These are phyloP conservation scores for Zaprionus kolodkinae DNA, from an alignment of 1,140 invertebrate species.

Conservation along the genomic window DNA sequence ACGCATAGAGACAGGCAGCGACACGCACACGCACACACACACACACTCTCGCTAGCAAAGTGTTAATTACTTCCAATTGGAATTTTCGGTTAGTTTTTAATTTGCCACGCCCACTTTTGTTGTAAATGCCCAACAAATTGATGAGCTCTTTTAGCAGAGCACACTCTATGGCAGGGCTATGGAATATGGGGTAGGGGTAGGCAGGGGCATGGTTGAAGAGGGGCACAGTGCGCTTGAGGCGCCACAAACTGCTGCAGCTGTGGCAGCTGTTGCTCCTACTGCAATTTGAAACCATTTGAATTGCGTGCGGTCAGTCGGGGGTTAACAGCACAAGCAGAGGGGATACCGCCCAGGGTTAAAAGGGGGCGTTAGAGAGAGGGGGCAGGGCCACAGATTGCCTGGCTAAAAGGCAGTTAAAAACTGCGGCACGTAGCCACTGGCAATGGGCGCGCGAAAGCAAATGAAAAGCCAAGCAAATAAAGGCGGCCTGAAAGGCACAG, in stretches of 20 bases:
- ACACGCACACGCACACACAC: not conserved
- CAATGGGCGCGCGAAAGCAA: constrained; percentile 72
- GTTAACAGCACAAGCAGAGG: constrained; percentile 1
- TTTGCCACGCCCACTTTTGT: constrained; percentile 34
- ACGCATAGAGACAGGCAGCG: constrained; percentile 5
- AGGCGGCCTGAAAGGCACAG: constrained; percentile 36
- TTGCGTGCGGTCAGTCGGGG: constrained; percentile 50
- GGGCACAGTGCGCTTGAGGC: not conserved
- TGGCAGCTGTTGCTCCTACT: constrained; percentile 21
- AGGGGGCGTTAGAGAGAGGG: too few species aligned
- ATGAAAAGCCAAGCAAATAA: constrained; percentile 76
- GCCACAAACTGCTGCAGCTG: constrained; percentile 3
- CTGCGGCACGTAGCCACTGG: constrained; percentile 66
- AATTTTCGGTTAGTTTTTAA: constrained; percentile 69
- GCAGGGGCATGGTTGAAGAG: not conserved
- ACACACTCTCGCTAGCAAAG: constrained; percentile 30
- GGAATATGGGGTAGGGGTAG: too few species aligned
- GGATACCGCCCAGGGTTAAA: too few species aligned
- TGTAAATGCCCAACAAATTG: constrained; percentile 44
- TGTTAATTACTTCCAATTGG: constrained; percentile 79
- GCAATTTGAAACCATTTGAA: constrained; percentile 50
- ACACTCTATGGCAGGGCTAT: constrained; percentile 4
- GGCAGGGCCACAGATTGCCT: constrained; percentile 12
- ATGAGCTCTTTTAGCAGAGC: constrained; percentile 42
- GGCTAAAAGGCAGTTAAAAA: constrained; percentile 74